These are phyloP conservation scores for Astreopora myriophthalma DNA, from an alignment of 64 coral and sea anemone species.

Conservation along the genomic window DNA sequence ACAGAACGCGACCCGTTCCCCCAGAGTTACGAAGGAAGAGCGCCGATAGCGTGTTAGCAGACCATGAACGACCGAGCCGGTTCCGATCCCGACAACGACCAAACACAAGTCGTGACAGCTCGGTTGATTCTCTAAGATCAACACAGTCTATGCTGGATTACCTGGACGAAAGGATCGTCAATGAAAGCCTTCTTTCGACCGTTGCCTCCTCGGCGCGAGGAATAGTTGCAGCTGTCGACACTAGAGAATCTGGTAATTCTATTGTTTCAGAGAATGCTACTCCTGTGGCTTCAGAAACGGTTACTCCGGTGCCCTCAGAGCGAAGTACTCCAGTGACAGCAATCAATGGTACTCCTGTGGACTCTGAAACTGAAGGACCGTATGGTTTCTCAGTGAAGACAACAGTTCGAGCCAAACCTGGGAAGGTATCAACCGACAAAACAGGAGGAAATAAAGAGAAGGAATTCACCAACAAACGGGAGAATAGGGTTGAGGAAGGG, in stretches of 20 bases:
- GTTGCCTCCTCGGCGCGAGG: background rate
- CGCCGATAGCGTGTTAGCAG: background rate
- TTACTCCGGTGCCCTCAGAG: background rate
- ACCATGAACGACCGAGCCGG: background rate
- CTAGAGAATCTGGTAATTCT: background rate
- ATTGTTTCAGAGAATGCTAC: background rate
- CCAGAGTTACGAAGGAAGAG: constrained; percentile 22
- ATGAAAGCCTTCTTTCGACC: background rate
- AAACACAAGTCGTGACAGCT: constrained; percentile 33
- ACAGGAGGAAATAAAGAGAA: background rate
- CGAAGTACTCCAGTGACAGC: background rate
- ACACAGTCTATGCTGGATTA: constrained; percentile 37
- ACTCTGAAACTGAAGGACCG: background rate
- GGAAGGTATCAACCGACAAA: background rate
- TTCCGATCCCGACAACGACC: constrained; percentile 21
- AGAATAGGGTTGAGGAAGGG: background rate
- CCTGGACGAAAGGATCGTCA: background rate
- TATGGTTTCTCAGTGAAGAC: background rate
- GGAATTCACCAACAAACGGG: background rate
- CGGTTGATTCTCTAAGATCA: constrained; percentile 61
- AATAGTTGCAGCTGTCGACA: background rate
- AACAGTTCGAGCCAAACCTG: background rate
- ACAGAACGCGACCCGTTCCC: constrained; percentile 27
- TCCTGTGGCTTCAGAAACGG: constrained; percentile 17
- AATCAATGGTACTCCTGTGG: background rate